These are phyloP conservation scores for Athene noctua DNA, from an alignment of 2,113 vertebrate genomes.

Conservation along the genomic window DNA sequence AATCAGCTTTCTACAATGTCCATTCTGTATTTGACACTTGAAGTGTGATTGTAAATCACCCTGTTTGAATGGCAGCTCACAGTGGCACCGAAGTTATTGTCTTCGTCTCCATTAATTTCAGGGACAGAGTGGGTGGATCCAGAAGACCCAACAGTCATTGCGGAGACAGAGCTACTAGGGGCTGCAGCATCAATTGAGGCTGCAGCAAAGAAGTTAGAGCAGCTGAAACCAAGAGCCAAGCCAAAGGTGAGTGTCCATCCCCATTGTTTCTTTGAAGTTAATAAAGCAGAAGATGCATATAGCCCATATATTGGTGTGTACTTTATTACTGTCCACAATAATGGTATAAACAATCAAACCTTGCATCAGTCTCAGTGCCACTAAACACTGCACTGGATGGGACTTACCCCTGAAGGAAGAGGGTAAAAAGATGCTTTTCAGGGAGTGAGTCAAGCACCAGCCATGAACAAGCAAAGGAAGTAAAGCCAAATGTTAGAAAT, in stretches of 20 bases:
- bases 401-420: not conserved
- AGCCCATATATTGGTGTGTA: not conserved
- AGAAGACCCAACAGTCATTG: slow-evolving; percentile 95
- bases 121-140: slow-evolving; percentile 96
- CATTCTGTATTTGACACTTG: not conserved
- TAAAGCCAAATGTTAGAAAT: not conserved
- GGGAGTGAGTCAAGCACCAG: not conserved
- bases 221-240: slow-evolving; percentile 95
- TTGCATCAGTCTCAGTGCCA: not conserved
- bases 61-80: not conserved
- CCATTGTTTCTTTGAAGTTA: not conserved
- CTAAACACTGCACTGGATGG: not conserved
- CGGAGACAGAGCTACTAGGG: slow-evolving; percentile 93
- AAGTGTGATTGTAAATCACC: not conserved
- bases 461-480: not conserved
- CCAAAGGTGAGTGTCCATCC: slow-evolving; percentile 85
- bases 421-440: not conserved
- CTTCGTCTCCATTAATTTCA: slow-evolving; percentile 67
- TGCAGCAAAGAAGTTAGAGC: slow-evolving; percentile 97
- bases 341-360: not conserved
- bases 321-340: not conserved
- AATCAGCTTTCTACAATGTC: not conserved
- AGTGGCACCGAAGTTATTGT: slow-evolving; percentile 12
- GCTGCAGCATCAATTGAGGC: slow-evolving; percentile 98
- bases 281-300: not conserved